Conservation (phyloP, 2,888 invertebrate species). For the Meiosimyza decipiens region DNA sequence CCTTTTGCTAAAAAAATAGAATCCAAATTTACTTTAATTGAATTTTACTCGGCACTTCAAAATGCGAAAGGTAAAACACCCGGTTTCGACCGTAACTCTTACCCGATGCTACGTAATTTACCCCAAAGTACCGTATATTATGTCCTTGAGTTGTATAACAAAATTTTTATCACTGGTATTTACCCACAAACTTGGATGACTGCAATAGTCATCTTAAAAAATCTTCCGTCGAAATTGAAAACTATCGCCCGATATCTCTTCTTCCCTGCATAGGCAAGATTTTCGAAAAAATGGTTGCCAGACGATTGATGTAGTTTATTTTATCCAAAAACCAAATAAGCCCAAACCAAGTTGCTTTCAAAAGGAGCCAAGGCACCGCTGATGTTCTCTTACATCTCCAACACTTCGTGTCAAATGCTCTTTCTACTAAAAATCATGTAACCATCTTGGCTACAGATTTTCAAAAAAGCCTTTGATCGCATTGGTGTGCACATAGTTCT, state of each 20-base stretch:
- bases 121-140: background rate
- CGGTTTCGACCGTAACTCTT: slow-evolving; percentile 5
- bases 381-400: background rate
- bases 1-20: too few relatives aligned
- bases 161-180: background rate
- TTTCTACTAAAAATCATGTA: slow-evolving; percentile 16
- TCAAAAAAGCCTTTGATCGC: slow-evolving; percentile 22
- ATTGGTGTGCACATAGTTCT: background rate
- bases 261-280: slow-evolving; percentile 31
- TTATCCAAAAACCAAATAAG: slow-evolving; percentile 3
- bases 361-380: too few relatives aligned
- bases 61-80: background rate
- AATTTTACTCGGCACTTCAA: too few relatives aligned
- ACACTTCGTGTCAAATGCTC: slow-evolving; percentile 1
- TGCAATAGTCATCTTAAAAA: slow-evolving; percentile 5
- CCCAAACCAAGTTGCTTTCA: background rate
- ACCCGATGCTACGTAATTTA: slow-evolving; percentile 8
- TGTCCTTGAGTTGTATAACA: slow-evolving; percentile 7
- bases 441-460: slow-evolving; percentile 17
- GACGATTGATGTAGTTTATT: slow-evolving; percentile 17
- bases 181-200: slow-evolving; percentile 13
- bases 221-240: background rate
- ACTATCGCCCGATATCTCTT: slow-evolving; percentile 23
- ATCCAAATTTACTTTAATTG: too few relatives aligned
- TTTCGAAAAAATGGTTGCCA: slow-evolving; percentile 28